Conservation (phyloP, 2,113 vertebrate species). For the Origma solitaria region DNA sequence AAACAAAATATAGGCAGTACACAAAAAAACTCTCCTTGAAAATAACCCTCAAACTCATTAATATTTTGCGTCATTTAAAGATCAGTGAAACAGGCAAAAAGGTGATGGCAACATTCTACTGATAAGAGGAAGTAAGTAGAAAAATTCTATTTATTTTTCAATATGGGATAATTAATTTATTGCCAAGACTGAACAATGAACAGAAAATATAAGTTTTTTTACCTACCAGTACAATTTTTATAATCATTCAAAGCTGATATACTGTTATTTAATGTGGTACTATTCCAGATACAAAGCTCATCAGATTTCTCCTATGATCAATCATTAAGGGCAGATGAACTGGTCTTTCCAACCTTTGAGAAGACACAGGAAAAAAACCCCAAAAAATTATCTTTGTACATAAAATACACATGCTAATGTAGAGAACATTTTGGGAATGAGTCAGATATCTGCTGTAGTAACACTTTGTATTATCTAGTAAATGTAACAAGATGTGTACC, state of each 20-base stretch:
- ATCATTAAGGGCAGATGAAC: background rate
- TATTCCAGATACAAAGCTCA: background rate
- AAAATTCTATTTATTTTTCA: slow-evolving; percentile 20
- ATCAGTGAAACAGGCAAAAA: background rate
- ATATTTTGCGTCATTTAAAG: background rate
- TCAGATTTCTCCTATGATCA: background rate
- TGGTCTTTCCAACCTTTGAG: background rate
- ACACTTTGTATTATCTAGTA: background rate
- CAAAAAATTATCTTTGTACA: background rate
- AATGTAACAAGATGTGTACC: background rate
- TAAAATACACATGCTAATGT: background rate
- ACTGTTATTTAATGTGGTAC: background rate
- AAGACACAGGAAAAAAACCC: background rate
- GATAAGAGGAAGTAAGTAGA: background rate
- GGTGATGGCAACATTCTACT: background rate
- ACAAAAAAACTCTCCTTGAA: slow-evolving; percentile 3
- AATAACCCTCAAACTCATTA: background rate
- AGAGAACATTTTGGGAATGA: background rate
- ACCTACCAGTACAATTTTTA: background rate
- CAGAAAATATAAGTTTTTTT: background rate
- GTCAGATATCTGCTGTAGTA: background rate
- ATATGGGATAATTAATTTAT: background rate
- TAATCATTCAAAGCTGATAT: background rate
- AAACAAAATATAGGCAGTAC: background rate
- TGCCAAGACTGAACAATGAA: background rate